Percentiles rank a stretch among this genome's conserved stretches.
phyloP scores from a whole-genome alignment of 1,140 invertebrate genomes.

The Mylabris phalerata region DNA sequence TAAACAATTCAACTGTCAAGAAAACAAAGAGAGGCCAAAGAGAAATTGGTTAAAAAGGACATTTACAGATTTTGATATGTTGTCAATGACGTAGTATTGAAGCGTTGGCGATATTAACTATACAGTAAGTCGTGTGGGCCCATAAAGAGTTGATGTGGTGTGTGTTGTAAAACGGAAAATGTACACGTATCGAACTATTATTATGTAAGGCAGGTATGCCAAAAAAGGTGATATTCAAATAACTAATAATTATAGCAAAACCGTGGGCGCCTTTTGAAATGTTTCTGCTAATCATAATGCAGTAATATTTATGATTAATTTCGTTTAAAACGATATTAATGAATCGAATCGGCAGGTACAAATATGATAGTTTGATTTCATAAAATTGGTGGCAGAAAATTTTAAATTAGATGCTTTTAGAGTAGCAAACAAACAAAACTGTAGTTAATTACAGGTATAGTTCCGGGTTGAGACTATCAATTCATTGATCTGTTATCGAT shows the following conservation, averaged over 20 bases:
- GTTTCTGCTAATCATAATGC: conserved; percentile 1
- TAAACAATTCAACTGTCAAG: too few species aligned
- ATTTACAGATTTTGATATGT: conserved; percentile 19
- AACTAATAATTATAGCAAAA: conserved; percentile 29
- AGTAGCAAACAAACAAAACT: too few species aligned
- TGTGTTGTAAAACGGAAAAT: conserved; percentile 23
- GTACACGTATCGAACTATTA: conserved; percentile 20
- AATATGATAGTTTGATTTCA: too few species aligned
- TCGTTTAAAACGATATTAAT: conserved; percentile 1
- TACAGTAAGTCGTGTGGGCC: conserved; percentile 27
- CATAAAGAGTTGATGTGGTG: conserved; percentile 18
- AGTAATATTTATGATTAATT: conserved; percentile 13
- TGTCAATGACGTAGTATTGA: conserved; percentile 16
- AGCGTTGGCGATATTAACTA: conserved; percentile 26
- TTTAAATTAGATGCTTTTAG: too few species aligned
- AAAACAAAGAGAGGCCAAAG: too few species aligned
- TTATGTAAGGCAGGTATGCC: conserved; percentile 28
- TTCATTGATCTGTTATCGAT: too few species aligned
- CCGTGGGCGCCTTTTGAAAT: conserved; percentile 16
- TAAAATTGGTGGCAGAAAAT: too few species aligned
- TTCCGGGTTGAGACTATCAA: too few species aligned
- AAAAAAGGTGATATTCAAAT: conserved; percentile 32
- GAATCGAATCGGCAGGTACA: neutral
- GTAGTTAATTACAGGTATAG: too few species aligned
- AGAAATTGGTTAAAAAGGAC: too few species aligned